Base-by-base conservation (phyloP, 2,888 invertebrate genomes). In the Chymomyza amoena region DNA sequence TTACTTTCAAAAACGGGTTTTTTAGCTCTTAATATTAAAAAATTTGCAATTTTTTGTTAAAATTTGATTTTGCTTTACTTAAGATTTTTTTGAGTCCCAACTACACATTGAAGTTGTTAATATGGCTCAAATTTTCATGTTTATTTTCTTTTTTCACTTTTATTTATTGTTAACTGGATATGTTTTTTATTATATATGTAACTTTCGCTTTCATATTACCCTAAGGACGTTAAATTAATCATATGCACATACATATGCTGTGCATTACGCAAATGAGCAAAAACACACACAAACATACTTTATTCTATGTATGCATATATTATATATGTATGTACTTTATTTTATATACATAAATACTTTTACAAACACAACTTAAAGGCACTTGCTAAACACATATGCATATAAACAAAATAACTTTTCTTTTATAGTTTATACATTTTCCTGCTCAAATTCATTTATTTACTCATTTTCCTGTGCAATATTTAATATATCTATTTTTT, bases 181-280 rank as follows among this genome's bases (percentile, higher is more conserved):
- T 59, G 25, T 28, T 59, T 7, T 28, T 6, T 7, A 20, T 4
- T 20, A 9, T 59, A 18, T 57, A 7, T 28, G 18, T 15, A 59
- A 20, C 32, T 59, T 25, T 13, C 39, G 13, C 39, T 25, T 59
- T 59, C 25, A 59, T 13, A 32, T 13, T 45, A 15, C 13, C 39
- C 39, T 45, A 45, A 45, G 39, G 13, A 45, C 39, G 2, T 59
- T 59, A 13, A 13, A 45, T 45, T 45, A 45, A 45, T 13, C 39
- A 52, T 10, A 52, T 28, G 9, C 25, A 25, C 50, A 9, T n/a
- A 39, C 18, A 2, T 61, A 62, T 45, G 25, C 10, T 28, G 51
- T 52, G 54, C 51, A 52, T 78, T 70, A 63, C 68, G 72, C 68
- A 73, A 73, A 74, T 67, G 62, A 68, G 68, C 60, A 39, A 13